Evolutionary conservation across 2,113 vertebrate genomes (phyloP), one percentile per base, ranked within the genome.

Genomic region (Fulica atra): DNA sequence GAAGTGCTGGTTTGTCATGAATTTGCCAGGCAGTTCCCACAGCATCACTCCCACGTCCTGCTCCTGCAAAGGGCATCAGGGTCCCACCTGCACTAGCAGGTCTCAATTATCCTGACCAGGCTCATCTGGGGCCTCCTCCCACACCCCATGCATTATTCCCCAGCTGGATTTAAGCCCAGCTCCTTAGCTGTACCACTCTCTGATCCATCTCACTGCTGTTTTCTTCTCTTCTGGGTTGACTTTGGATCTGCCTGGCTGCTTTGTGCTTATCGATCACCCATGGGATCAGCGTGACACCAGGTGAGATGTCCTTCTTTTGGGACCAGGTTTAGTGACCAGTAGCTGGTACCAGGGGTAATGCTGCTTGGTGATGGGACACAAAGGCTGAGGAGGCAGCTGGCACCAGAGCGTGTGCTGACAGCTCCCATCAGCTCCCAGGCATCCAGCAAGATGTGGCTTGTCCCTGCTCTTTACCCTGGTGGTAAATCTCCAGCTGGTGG

Each of bases 151-250:
- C 72, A 65, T 23, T 64, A 65, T 23, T 64, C 44, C 24, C 29
- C 66, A 76, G 29, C 40, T 82, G 57, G 31, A 61, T 85, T 86
- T 80, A 72, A 88, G 16, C 21, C 38, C 10, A 1, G 24, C 21
- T 88, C 44, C 48, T 64, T 53, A 0, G 6, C 0, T 3, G 0
- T 1, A 0, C 4, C 0, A 2, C 2, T 8, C 4, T 87, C 80
- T 61, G 38, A 28, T 66, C 8, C 10, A 14, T 48, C 29, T 76
- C 5, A 2, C 9, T 0, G 0, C 36, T 66, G 48, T 15, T 64
- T 72, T 38, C 35, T 88, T 18, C 29, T 53, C 16, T 61, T 21
- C 59, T 80, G 38, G 31, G 6, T 4, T 25, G 16, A 5, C 17
- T 36, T 70, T 23, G 28, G 70, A 13, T 80, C 71, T 61, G 19